These are phyloP conservation scores for Falco naumanni DNA, from an alignment of 2,797 vertebrate genomes.

Conservation along the genomic window DNA sequence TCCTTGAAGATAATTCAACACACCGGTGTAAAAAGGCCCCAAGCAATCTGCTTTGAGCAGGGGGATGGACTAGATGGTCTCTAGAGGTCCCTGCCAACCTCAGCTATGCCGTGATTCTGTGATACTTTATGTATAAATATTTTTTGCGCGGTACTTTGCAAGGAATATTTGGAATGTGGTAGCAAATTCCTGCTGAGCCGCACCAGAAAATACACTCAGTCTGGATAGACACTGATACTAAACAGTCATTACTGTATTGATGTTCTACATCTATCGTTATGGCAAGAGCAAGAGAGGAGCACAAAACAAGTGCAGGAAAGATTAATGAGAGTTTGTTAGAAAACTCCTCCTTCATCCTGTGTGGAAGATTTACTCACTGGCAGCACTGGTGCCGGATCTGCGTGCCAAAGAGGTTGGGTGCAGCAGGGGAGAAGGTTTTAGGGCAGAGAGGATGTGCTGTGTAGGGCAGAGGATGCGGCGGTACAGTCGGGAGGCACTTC, in stretches of 20 bases:
- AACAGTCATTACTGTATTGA: background rate
- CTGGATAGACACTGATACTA: background rate
- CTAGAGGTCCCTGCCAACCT: background rate
- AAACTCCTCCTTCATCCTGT: background rate
- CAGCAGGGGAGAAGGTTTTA: background rate
- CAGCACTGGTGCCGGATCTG: background rate
- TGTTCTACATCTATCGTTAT: background rate
- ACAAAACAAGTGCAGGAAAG: background rate
- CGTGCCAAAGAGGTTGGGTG: background rate
- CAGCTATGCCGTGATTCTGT: background rate
- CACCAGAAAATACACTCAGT: background rate
- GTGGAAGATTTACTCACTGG: background rate
- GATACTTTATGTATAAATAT: background rate
- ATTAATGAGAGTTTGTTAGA: background rate
- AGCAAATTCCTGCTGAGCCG: background rate
- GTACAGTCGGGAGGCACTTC: background rate
- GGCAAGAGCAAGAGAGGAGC: background rate
- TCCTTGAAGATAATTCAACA: conserved; percentile 28
- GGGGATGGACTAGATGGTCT: background rate
- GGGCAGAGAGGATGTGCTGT: background rate
- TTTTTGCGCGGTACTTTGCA: background rate
- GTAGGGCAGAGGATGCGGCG: background rate
- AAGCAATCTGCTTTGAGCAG: background rate
- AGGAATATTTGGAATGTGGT: background rate
- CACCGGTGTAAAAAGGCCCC: background rate